Evolutionary conservation across 1,140 invertebrate genomes (phyloP).

Genomic region (Lucilia cuprina): DNA sequence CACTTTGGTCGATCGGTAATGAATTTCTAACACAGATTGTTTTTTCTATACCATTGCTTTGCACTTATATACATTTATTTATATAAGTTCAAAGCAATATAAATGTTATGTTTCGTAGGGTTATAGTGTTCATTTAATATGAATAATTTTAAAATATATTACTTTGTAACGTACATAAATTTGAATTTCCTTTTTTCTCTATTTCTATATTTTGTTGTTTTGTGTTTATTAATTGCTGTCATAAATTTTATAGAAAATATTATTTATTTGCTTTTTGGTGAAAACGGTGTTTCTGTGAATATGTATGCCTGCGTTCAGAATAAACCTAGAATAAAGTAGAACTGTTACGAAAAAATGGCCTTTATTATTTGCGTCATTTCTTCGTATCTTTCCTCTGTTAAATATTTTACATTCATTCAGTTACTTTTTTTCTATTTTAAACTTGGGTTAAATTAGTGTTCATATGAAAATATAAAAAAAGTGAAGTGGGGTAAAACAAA

Average conservation of each 20-base stretch:
- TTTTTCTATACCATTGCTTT: too few species aligned
- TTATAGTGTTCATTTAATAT: neutral
- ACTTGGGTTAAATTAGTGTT: neutral
- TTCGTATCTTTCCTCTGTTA: neutral
- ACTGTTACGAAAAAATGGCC: neutral
- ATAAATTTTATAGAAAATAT: slow-evolving; percentile 9
- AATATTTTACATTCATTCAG: neutral
- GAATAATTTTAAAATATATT: neutral
- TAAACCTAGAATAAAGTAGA: neutral
- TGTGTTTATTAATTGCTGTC: slow-evolving; percentile 7
- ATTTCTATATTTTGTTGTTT: neutral
- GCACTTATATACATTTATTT: too few species aligned
- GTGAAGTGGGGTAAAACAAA: neutral
- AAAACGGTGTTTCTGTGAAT: neutral
- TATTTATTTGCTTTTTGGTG: slow-evolving; percentile 7
- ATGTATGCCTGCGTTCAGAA: neutral
- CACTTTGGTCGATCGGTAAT: too few species aligned
- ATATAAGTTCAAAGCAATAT: too few species aligned
- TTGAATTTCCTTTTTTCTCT: neutral
- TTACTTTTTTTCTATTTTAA: neutral
- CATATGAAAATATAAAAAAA: neutral
- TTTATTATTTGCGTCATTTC: slow-evolving; percentile 11
- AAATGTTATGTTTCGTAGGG: too few species aligned
- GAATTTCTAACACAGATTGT: too few species aligned
- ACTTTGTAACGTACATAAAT: neutral